phyloP scores from a whole-genome alignment of 2,113 vertebrate species.

The Illadopsis cleaveri region DNA sequence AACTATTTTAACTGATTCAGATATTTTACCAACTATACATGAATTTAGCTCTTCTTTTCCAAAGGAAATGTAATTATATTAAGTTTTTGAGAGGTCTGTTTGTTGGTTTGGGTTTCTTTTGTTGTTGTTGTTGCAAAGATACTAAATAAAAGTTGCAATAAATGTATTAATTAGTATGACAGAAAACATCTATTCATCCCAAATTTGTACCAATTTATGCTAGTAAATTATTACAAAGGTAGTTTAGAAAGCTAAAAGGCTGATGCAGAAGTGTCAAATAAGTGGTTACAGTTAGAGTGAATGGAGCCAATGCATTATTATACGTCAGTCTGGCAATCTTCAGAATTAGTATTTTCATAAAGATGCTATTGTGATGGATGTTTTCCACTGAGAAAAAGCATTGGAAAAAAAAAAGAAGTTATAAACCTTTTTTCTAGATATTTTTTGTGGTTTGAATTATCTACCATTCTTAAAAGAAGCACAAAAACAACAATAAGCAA shows the following conservation, averaged over 20 bases:
- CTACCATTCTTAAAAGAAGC: not conserved
- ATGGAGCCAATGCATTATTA: not conserved
- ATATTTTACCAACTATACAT: not conserved
- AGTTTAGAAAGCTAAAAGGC: not conserved
- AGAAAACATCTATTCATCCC: not conserved
- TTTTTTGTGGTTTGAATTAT: not conserved
- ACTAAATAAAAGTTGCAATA: not conserved
- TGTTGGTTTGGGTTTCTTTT: not conserved
- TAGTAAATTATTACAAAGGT: not conserved
- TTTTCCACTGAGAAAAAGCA: not conserved
- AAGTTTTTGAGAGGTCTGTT: not conserved
- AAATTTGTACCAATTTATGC: not conserved
- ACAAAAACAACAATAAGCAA: not conserved
- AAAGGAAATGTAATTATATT: not conserved
- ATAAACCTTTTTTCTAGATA: not conserved
- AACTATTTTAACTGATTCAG: not conserved
- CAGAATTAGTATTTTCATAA: not conserved
- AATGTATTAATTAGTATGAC: not conserved
- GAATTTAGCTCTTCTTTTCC: not conserved
- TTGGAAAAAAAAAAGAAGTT: not conserved
- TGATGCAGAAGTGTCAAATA: not conserved
- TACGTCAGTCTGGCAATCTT: rapidly evolving
- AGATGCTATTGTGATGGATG: not conserved
- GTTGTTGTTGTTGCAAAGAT: not conserved
- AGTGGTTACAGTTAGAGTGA: not conserved